Percentiles rank a stretch among this genome's conserved stretches.
Evolutionary conservation across 2,888 invertebrate species (phyloP).

Genomic region (Oxystoma pomonae): DNA sequence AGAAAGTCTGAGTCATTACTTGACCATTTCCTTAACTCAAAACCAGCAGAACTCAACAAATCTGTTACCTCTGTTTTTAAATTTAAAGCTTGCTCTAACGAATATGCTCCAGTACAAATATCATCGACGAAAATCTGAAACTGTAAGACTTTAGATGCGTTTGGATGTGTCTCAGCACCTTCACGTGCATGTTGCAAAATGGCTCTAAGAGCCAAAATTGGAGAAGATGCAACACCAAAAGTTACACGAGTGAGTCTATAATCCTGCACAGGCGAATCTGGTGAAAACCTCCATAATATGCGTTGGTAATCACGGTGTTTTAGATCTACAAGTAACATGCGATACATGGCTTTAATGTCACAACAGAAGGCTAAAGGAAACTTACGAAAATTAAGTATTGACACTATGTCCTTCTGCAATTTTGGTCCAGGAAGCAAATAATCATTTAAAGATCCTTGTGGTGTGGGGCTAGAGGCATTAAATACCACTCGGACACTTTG

Average conservation of each 20-base stretch:
- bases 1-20: slow-evolving; percentile 1
- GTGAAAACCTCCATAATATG: slow-evolving; percentile 10
- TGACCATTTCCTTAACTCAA: slow-evolving; percentile 1
- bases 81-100: neutral
- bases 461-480: no score
- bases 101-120: neutral
- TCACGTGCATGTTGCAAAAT: neutral
- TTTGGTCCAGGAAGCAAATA: no score
- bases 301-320: slow-evolving; percentile 10
- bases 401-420: no score
- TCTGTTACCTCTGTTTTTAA: neutral
- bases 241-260: slow-evolving; percentile 10
- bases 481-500: no score
- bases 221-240: slow-evolving; percentile 10
- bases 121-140: neutral
- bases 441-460: no score
- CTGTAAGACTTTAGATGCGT: slow-evolving; percentile 2
- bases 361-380: neutral
- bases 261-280: slow-evolving; percentile 6
- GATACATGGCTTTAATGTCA: no score
- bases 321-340: no score
- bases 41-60: neutral
- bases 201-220: slow-evolving; percentile 6
- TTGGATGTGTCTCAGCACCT: neutral
- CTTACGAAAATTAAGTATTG: neutral